phyloP scores from a whole-genome alignment of 2,797 vertebrate species.

The Coregonus suidteri region DNA sequence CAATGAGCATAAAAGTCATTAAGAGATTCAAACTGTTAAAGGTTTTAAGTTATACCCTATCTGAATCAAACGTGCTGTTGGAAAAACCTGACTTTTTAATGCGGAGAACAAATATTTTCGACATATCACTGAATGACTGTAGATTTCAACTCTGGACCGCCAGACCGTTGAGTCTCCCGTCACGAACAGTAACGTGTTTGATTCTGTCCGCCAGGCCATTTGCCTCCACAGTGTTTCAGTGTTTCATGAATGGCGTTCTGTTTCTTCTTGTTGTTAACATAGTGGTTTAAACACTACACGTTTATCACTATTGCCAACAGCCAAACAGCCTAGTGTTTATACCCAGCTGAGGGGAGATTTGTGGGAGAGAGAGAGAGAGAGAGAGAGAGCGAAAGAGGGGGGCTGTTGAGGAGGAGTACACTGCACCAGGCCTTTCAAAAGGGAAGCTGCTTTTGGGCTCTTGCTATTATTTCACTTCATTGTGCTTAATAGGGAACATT shows the following conservation, averaged over 20 bases:
- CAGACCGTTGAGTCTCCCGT: neutral
- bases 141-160: constrained; percentile 14
- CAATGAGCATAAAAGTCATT: constrained; percentile 3
- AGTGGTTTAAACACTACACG: constrained; percentile 75
- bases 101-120: constrained; percentile 7
- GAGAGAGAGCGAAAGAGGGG: neutral
- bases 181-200: constrained; percentile 22
- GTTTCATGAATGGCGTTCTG: constrained; percentile 80
- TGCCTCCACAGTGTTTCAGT: constrained; percentile 60
- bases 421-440: constrained; percentile 8
- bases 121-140: constrained; percentile 17
- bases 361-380: neutral
- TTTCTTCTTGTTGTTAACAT: constrained; percentile 71
- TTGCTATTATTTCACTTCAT: constrained; percentile 11
- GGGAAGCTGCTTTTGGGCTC: neutral
- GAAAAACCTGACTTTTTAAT: constrained; percentile 8
- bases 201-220: constrained; percentile 14
- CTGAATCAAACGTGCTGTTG: neutral
- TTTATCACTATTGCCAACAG: constrained; percentile 73
- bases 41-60: constrained; percentile 4
- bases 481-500: constrained; percentile 9
- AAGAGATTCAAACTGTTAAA: neutral
- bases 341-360: constrained; percentile 70
- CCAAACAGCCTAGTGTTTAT: constrained; percentile 76
- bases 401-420: too few relatives aligned